Evolutionary conservation across 2,888 invertebrate species (phyloP), one percentile per base, ranked within the genome.

Genomic region (Gastrophysa polygoni): DNA sequence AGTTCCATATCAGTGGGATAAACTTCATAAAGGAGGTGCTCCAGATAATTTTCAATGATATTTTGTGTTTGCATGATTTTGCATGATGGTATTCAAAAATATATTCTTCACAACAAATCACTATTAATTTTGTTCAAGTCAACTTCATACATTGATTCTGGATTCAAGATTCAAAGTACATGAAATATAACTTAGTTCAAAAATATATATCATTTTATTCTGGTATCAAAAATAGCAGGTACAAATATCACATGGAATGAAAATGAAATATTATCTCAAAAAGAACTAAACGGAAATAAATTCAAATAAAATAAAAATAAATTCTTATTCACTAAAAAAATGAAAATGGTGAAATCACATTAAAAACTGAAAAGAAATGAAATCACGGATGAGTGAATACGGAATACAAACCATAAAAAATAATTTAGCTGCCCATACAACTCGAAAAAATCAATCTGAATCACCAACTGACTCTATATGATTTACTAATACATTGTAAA

Each of bases 21-120:
- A 10, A 48, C 10, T 21, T 48, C 21, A 48, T 48, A 48, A 1
- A 14, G 48, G 24, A 48, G 48, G 21, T 48, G 48, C 24, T 48
- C 21, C 48, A 48, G 21, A 48, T 48, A 48, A 48, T 48, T 48
- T 48, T 48, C n/a, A 6, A 48, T 48, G n/a, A 21, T 11, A 38
- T 38, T 46, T 18, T 24, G 24, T 46, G 48, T 8, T 48, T 48
- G 8, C 18, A 11, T 21, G 8, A 17, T 20, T 48, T 48, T 24
- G n/a, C 10, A 38, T 14, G 24, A 21, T 21, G 14, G 6, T 24
- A n/a, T 48, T 21, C 21, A 21, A 48, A 20, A 17, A 48, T 10
- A 20, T 48, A 17, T 21, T 18, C 7, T 17, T 24, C 7, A 17
- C 17, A 46, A 38, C 38, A 2, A 38, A 38, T 38, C 38, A 46